These are phyloP conservation scores for Orientallactaga sibirica DNA, from an alignment of 2,797 vertebrate species.

Conservation along the genomic window DNA sequence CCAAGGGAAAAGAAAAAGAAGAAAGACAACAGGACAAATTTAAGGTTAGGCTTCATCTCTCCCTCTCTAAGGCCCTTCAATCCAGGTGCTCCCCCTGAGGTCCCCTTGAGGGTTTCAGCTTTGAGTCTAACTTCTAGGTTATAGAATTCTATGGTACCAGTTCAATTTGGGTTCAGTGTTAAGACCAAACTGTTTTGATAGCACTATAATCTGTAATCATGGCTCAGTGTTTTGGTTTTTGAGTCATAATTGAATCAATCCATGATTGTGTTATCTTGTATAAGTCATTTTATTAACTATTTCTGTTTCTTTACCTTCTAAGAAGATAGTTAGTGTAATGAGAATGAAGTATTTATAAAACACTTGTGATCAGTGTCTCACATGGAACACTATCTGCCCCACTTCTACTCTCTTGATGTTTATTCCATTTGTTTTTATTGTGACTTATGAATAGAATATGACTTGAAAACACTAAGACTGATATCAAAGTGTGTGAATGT, in stretches of 20 bases:
- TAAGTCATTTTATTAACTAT: slow-evolving; percentile 45
- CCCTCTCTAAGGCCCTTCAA: too few relatives aligned
- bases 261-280: background rate
- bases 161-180: too few relatives aligned
- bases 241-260: slow-evolving; percentile 15
- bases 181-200: background rate
- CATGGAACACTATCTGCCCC: background rate
- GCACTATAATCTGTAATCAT: background rate
- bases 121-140: too few relatives aligned
- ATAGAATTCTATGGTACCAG: too few relatives aligned
- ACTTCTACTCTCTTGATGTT: slow-evolving; percentile 14
- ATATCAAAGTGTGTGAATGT: background rate
- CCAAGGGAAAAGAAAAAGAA: too few relatives aligned
- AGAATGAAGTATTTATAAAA: slow-evolving; percentile 19
- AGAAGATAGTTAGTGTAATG: too few relatives aligned
- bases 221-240: background rate
- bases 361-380: background rate
- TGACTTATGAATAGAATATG: background rate
- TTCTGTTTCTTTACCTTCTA: background rate
- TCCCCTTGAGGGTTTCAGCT: too few relatives aligned
- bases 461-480: background rate
- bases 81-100: too few relatives aligned
- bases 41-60: too few relatives aligned
- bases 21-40: too few relatives aligned
- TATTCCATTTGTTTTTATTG: slow-evolving; percentile 16